These are phyloP conservation scores for Dendroctonus valens DNA, from an alignment of 1,140 invertebrate species.

Conservation along the genomic window DNA sequence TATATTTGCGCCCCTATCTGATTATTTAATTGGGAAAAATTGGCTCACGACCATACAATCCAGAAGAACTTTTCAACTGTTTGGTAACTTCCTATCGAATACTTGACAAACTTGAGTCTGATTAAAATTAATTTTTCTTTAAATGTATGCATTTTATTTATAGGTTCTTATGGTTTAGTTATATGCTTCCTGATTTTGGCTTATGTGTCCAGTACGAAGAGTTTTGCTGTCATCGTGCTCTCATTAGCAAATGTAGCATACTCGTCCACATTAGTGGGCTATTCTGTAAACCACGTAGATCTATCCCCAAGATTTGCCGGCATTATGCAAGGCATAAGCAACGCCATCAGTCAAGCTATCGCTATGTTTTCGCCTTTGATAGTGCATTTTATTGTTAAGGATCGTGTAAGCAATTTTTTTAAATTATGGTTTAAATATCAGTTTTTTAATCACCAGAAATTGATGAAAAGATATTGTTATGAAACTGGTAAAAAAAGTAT, in stretches of 20 bases:
- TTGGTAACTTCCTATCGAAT: conserved; percentile 52
- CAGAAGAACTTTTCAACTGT: conserved; percentile 64
- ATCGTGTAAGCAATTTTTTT: conserved; percentile 55
- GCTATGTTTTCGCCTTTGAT: conserved; percentile 68
- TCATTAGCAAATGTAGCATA: conserved; percentile 71
- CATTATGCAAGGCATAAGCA: conserved; percentile 73
- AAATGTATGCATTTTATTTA: conserved; percentile 2
- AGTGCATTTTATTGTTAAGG: conserved; percentile 61
- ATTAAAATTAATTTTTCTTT: background rate
- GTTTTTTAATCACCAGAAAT: no score
- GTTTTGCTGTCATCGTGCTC: conserved; percentile 59
- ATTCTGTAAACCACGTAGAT: conserved; percentile 67
- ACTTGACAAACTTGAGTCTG: background rate
- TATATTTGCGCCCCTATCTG: conserved; percentile 27
- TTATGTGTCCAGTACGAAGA: conserved; percentile 55
- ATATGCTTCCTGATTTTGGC: conserved; percentile 60
- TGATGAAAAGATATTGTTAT: no score
- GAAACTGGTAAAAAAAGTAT: no score
- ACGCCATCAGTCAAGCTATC: conserved; percentile 67
- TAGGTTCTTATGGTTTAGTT: conserved; percentile 60
- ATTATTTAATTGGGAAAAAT: conserved; percentile 51
- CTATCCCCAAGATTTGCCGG: conserved; percentile 70
- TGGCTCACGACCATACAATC: conserved; percentile 56
- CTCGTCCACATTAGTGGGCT: conserved; percentile 71
- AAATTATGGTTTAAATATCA: no score